Percentiles rank a stretch among this genome's conserved stretches.
These are phyloP conservation scores for Rhadina sibilatrix DNA, from an alignment of 2,113 vertebrate genomes.

Conservation along the genomic window DNA sequence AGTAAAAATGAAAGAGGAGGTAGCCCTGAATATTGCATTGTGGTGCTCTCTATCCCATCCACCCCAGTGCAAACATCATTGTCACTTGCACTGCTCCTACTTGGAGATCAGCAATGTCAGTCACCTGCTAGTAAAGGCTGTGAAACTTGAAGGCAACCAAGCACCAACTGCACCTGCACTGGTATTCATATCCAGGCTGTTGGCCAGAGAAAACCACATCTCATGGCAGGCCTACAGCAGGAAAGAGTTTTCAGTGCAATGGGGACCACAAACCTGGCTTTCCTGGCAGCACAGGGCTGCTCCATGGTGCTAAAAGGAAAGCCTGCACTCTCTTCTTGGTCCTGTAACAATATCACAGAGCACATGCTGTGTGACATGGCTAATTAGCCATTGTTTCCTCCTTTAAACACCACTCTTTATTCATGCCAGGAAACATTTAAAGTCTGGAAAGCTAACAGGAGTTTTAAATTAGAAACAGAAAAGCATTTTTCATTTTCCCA, in stretches of 20 bases:
- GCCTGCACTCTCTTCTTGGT: neutral
- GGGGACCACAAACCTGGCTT: neutral
- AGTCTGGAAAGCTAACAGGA: neutral
- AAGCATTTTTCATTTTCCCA: neutral
- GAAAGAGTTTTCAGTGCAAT: neutral
- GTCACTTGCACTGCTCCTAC: neutral
- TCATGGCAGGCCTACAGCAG: neutral
- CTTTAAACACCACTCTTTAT: neutral
- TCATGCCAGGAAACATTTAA: neutral
- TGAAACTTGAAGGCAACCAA: neutral
- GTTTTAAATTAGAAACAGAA: slow-evolving; percentile 49
- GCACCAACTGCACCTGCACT: neutral
- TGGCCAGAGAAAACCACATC: neutral
- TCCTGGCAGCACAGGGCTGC: neutral
- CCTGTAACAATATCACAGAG: neutral
- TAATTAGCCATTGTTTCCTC: slow-evolving; percentile 38
- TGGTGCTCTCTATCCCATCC: neutral
- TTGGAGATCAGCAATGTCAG: neutral
- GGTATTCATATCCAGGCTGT: neutral
- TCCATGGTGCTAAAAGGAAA: neutral
- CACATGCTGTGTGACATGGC: neutral
- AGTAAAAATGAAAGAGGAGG: neutral
- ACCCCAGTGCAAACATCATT: neutral
- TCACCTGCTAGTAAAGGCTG: neutral
- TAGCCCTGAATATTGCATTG: neutral